phyloP scores from a whole-genome alignment of 2,888 invertebrate genomes.

The Drosophila anomalata region DNA sequence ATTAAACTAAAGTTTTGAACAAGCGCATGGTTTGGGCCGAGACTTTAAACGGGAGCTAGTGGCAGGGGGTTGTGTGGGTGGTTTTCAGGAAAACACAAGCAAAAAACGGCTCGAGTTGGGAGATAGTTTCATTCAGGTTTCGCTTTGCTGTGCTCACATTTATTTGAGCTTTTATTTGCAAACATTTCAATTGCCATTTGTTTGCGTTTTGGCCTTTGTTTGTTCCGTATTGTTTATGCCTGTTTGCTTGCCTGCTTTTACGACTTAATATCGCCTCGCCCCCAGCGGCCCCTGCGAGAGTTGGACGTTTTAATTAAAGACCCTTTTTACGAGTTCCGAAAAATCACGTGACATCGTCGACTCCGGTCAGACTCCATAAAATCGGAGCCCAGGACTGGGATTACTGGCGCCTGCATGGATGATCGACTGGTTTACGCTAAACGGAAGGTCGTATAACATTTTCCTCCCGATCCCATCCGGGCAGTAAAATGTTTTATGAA shows the following conservation, averaged over 20 bases:
- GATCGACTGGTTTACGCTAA: conserved; percentile 26
- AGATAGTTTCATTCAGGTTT: conserved; percentile 15
- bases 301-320: conserved; percentile 56
- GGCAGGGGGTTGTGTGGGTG: not conserved
- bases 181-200: conserved; percentile 43
- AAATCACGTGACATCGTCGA: conserved; percentile 53
- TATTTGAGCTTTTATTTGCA: conserved; percentile 37
- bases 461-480: conserved; percentile 11
- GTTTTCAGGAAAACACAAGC: conserved; percentile 14
- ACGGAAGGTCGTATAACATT: conserved; percentile 38
- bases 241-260: conserved; percentile 21
- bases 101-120: conserved; percentile 2
- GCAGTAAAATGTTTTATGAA: not conserved
- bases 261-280: conserved; percentile 17
- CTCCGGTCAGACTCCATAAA: conserved; percentile 34
- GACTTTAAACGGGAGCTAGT: not conserved
- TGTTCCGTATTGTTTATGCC: conserved; percentile 24
- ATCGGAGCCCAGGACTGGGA: conserved; percentile 31
- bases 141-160: conserved; percentile 13
- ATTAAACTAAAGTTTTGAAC: conserved; percentile 22
- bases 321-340: conserved; percentile 45
- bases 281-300: not conserved
- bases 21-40: conserved; percentile 7
- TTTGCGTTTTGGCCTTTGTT: conserved; percentile 27
- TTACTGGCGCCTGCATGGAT: conserved; percentile 37